A percentile compares a stretch with the other conserved stretches of the same genome.
Conservation (phyloP, 2,888 invertebrate genomes). For the Tipula helvola region DNA sequence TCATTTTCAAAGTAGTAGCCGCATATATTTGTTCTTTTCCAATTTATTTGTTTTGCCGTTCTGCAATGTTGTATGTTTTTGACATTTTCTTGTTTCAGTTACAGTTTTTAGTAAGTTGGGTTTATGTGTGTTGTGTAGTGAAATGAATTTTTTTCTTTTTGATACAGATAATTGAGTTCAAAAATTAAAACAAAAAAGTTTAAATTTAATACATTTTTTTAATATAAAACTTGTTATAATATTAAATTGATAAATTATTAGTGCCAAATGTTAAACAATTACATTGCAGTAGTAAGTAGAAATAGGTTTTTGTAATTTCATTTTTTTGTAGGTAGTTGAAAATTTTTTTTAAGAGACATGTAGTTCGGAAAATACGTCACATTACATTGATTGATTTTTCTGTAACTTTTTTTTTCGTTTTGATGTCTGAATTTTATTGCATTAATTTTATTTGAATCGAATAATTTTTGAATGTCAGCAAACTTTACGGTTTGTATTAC, state of each 20-base stretch:
- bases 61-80: not conserved
- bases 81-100: not conserved
- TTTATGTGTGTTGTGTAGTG: not conserved
- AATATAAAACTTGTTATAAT: not conserved
- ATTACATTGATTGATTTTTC: not conserved
- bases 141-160: not conserved
- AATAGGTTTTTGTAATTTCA: not conserved
- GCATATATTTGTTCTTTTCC: not conserved
- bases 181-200: not conserved
- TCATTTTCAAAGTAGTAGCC: not conserved
- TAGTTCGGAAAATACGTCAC: not conserved
- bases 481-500: not conserved
- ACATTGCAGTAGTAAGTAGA: not conserved
- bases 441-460: not conserved
- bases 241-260: not conserved
- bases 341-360: not conserved
- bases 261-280: not conserved
- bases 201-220: not conserved
- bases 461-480: not conserved
- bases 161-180: not conserved
- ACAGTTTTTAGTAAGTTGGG: not conserved
- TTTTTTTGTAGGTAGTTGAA: not conserved
- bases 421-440: not conserved
- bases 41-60: not conserved
- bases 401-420: not conserved